Percentiles rank a stretch among this genome's conserved stretches.
Evolutionary conservation across 2,113 vertebrate genomes (phyloP).

Genomic region (Suncus etruscus): DNA sequence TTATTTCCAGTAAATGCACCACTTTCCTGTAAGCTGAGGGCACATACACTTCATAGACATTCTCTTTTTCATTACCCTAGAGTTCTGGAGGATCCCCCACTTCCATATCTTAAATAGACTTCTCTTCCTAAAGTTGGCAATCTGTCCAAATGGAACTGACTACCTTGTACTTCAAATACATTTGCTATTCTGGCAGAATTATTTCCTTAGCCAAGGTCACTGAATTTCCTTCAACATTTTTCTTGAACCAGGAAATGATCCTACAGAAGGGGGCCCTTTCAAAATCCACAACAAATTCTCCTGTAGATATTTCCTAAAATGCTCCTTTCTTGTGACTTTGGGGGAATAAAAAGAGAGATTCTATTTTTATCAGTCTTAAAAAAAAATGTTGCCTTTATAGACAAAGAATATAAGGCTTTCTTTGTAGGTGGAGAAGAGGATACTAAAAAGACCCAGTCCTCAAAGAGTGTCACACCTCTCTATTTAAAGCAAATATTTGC

Average conservation of each 20-base stretch:
- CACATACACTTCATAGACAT: rapidly evolving
- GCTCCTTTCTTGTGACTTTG: constrained; percentile 72
- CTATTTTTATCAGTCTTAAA: constrained; percentile 64
- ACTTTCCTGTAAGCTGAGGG: neutral
- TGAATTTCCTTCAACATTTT: neutral
- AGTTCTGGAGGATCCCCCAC: neutral
- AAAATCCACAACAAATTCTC: neutral
- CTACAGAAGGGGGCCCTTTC: neutral
- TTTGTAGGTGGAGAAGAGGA: constrained; percentile 78
- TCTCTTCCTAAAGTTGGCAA: neutral
- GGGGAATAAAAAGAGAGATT: neutral
- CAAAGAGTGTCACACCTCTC: constrained; percentile 78
- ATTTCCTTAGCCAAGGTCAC: neutral
- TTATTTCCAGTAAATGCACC: rapidly evolving
- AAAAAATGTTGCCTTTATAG: constrained; percentile 68
- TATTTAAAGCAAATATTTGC: constrained; percentile 88
- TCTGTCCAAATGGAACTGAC: neutral
- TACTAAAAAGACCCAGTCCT: constrained; percentile 38
- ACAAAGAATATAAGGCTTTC: constrained; percentile 77
- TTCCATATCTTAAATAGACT: neutral
- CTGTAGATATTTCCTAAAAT: neutral
- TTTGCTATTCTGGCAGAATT: rapidly evolving
- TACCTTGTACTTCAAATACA: neutral
- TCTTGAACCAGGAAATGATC: neutral
- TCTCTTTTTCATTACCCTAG: neutral